Evolutionary conservation across 2,113 vertebrate species (phyloP).

Genomic region (Otus sunia): DNA sequence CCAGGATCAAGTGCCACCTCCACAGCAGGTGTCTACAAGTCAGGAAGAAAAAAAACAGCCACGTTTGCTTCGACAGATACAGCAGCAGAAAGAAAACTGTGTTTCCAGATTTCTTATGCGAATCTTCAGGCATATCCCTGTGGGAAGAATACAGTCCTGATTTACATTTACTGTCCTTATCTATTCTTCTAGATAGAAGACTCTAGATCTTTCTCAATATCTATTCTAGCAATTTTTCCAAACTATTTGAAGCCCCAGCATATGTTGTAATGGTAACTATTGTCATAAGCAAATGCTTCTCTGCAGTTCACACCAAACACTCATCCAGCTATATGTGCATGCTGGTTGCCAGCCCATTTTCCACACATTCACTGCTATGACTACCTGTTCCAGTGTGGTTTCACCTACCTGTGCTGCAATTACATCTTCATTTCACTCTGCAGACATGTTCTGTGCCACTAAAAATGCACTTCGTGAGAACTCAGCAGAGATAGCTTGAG

Average conservation of each 20-base stretch:
- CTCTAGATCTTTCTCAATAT: not conserved
- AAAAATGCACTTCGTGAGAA: not conserved
- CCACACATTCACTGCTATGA: not conserved
- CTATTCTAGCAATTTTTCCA: not conserved
- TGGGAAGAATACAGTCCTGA: not conserved
- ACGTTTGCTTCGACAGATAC: not conserved
- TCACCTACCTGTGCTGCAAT: slow-evolving; percentile 16
- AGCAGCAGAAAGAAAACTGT: not conserved
- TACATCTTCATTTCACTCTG: not conserved
- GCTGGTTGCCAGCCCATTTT: not conserved
- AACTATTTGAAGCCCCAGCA: not conserved
- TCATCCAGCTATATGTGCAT: not conserved
- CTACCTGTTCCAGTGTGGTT: not conserved
- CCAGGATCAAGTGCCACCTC: not conserved
- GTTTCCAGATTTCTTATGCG: not conserved
- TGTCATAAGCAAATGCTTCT: not conserved
- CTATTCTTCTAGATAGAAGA: not conserved
- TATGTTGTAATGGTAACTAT: not conserved
- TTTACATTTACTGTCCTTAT: not conserved
- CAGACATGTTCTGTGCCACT: not conserved
- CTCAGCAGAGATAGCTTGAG: not conserved
- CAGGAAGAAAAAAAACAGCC: not conserved
- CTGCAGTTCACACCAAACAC: not conserved
- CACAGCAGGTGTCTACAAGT: not conserved
- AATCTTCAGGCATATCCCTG: not conserved